Evolutionary conservation across 2,888 invertebrate genomes (phyloP).

Genomic region (Monochamus alternatus): DNA sequence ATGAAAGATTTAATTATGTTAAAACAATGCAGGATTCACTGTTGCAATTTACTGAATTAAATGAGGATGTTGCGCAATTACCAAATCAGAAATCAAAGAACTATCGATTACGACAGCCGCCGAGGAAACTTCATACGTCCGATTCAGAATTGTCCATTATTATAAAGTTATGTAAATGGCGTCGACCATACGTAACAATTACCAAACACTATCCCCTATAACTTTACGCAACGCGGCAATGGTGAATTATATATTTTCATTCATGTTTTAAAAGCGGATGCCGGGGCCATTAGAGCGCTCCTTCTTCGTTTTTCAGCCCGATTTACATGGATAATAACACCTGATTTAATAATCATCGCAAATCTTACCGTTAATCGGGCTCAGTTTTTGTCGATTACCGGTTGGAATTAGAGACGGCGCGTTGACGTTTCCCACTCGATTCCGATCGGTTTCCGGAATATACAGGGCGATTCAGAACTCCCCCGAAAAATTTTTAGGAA

Average conservation of each 20-base stretch:
- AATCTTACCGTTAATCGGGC: conserved; percentile 43
- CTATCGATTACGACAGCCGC: conserved; percentile 14
- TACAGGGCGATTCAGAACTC: not conserved
- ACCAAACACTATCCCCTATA: conserved; percentile 24
- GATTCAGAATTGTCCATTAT: conserved; percentile 23
- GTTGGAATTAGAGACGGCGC: conserved; percentile 26
- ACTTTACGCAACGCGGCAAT: conserved; percentile 18
- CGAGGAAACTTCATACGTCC: conserved; percentile 7
- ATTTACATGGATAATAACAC: conserved; percentile 46
- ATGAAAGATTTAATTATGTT: no score
- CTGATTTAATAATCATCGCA: conserved; percentile 49
- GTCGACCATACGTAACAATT: conserved; percentile 14
- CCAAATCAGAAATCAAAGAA: conserved; percentile 10
- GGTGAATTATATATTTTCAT: conserved; percentile 39
- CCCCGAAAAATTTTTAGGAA: no score
- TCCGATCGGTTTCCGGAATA: conserved; percentile 32
- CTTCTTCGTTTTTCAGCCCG: conserved; percentile 26
- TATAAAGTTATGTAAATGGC: conserved; percentile 27
- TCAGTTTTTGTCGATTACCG: conserved; percentile 36
- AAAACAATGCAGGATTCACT: no score
- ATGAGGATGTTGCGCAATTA: conserved; percentile 16
- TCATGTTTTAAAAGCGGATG: conserved; percentile 44
- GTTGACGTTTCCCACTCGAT: conserved; percentile 22
- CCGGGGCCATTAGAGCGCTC: conserved; percentile 40
- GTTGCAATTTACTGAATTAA: no score